phyloP scores from a whole-genome alignment of 2,888 invertebrate genomes.

The Brachycybe producta region DNA sequence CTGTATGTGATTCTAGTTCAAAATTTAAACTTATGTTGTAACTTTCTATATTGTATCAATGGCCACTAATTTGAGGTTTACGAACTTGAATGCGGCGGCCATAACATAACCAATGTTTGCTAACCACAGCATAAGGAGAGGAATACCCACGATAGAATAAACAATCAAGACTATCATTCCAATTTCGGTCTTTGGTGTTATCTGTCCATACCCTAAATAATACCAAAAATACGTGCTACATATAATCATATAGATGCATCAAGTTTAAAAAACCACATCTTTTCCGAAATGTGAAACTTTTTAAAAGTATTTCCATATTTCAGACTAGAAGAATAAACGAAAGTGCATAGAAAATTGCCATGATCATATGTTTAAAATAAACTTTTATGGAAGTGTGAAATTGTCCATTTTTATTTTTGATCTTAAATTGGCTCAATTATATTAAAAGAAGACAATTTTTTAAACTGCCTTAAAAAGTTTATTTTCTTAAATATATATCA shows the following conservation, averaged over 20 bases:
- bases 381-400: too few species aligned
- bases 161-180: conserved; percentile 24
- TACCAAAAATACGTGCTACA: neutral
- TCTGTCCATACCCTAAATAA: conserved; percentile 29
- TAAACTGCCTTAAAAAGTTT: too few species aligned
- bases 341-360: too few species aligned
- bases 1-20: conserved; percentile 10
- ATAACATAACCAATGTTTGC: conserved; percentile 25
- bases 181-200: conserved; percentile 26
- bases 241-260: neutral
- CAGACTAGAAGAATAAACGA: too few species aligned
- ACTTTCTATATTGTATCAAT: neutral
- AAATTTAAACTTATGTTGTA: neutral
- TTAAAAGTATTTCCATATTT: too few species aligned
- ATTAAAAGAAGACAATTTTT: too few species aligned
- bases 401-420: too few species aligned
- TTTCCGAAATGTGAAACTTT: neutral
- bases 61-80: neutral
- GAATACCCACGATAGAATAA: conserved; percentile 25
- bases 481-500: too few species aligned
- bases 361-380: too few species aligned
- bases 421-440: too few species aligned
- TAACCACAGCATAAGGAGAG: conserved; percentile 24
- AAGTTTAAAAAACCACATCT: neutral
- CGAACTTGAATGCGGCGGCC: conserved; percentile 22